Evolutionary conservation across 2,797 vertebrate genomes (phyloP).

Genomic region (Phalloptychus januarius): DNA sequence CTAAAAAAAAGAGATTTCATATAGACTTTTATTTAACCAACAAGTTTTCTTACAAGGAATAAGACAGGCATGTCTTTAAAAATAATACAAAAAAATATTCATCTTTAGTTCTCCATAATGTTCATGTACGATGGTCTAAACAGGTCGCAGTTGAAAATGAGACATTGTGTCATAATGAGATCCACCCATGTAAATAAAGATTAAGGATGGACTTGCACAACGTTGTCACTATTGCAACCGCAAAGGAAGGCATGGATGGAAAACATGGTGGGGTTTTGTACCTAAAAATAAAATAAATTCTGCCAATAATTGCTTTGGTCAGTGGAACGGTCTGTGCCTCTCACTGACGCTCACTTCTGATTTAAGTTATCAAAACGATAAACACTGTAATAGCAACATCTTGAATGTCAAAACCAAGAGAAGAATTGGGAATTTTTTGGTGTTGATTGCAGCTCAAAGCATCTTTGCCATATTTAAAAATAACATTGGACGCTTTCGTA

Average conservation of each 20-base stretch:
- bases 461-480: background rate
- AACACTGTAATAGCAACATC: background rate
- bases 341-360: background rate
- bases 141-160: background rate
- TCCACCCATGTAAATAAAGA: background rate
- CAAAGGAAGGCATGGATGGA: background rate
- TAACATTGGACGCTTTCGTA: background rate
- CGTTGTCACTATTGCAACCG: background rate
- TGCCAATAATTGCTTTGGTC: background rate
- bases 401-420: background rate
- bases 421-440: background rate
- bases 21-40: background rate
- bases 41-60: background rate
- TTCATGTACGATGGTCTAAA: background rate
- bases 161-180: background rate
- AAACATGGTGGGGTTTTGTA: background rate
- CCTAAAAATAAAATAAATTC: background rate
- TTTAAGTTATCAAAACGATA: background rate
- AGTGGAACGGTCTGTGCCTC: background rate
- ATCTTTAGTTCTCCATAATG: background rate
- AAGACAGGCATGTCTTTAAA: background rate
- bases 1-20: background rate
- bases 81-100: background rate
- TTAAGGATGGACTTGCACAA: background rate
- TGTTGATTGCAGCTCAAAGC: background rate